phyloP scores from a whole-genome alignment of 2,888 invertebrate genomes.

The Orthosia gothica region DNA sequence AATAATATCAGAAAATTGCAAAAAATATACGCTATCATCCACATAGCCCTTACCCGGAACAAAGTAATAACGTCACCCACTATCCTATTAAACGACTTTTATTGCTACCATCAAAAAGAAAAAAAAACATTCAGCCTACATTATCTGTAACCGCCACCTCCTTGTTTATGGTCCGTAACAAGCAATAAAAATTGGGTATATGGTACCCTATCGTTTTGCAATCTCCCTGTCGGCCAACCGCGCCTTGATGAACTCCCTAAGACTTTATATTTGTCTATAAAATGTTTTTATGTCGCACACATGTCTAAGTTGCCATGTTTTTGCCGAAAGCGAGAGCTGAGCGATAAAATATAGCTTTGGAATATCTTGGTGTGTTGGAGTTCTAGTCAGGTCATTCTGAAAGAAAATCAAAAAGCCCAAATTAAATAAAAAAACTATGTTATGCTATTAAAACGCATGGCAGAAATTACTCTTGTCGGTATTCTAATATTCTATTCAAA shows the following conservation, averaged over 20 bases:
- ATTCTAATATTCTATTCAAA: too few relatives aligned
- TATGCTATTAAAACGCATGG: too few relatives aligned
- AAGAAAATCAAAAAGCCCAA: too few relatives aligned
- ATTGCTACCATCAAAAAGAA: conserved; percentile 74
- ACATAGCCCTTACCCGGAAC: conserved; percentile 33
- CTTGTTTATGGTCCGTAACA: conserved; percentile 90
- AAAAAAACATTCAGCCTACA: conserved; percentile 81
- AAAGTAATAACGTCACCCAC: conserved; percentile 66
- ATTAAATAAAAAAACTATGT: too few relatives aligned
- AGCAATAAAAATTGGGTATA: conserved; percentile 88
- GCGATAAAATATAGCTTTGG: conserved; percentile 49
- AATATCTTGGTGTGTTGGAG: background rate
- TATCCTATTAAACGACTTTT: conserved; percentile 84
- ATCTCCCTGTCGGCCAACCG: conserved; percentile 81
- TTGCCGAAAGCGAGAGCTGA: conserved; percentile 17
- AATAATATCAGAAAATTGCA: too few relatives aligned
- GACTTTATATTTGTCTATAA: conserved; percentile 88
- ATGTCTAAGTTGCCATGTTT: conserved; percentile 42
- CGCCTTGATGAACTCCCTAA: conserved; percentile 86
- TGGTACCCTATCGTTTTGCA: conserved; percentile 87
- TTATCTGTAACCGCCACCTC: conserved; percentile 84
- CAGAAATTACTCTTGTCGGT: too few relatives aligned
- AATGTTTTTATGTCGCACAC: conserved; percentile 85
- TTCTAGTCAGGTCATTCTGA: background rate
- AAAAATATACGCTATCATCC: background rate